Percentiles rank a stretch among this genome's conserved stretches.
These are phyloP conservation scores for Nomada fucata DNA, from an alignment of 2,888 invertebrate genomes.

Conservation along the genomic window DNA sequence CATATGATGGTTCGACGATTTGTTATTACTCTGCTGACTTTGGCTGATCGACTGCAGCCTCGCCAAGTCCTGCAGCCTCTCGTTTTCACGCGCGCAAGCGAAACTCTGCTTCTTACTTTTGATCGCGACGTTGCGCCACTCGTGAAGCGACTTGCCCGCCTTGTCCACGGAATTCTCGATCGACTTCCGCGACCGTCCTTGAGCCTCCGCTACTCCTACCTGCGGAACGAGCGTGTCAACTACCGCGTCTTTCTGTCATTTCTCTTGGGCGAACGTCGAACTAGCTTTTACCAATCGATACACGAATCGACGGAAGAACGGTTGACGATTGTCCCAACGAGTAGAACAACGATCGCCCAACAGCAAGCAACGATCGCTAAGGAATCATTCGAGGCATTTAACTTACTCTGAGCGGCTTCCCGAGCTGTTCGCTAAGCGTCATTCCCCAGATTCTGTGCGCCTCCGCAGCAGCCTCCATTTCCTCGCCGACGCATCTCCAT, in stretches of 20 bases:
- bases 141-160: constrained; percentile 91
- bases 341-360: background rate
- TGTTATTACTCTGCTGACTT: constrained; percentile 85
- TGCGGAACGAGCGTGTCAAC: constrained; percentile 67
- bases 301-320: background rate
- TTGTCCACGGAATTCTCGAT: constrained; percentile 91
- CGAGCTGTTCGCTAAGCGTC: constrained; percentile 93
- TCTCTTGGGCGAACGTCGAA: no score
- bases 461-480: constrained; percentile 96
- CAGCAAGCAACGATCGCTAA: no score
- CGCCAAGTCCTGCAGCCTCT: constrained; percentile 92
- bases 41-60: constrained; percentile 87
- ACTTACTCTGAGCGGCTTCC: constrained; percentile 92
- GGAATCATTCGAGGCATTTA: no score
- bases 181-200: constrained; percentile 86
- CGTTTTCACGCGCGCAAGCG: constrained; percentile 94
- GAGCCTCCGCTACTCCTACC: constrained; percentile 89
- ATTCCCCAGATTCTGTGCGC: constrained; percentile 93
- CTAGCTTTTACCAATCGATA: no score
- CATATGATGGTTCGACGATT: constrained; percentile 77
- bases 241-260: no score
- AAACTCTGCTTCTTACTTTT: constrained; percentile 96
- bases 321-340: no score
- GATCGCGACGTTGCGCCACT: constrained; percentile 94
- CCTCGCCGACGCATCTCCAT: constrained; percentile 95